These are phyloP conservation scores for Cotesia chilonis DNA, from an alignment of 1,140 invertebrate species.

Conservation along the genomic window DNA sequence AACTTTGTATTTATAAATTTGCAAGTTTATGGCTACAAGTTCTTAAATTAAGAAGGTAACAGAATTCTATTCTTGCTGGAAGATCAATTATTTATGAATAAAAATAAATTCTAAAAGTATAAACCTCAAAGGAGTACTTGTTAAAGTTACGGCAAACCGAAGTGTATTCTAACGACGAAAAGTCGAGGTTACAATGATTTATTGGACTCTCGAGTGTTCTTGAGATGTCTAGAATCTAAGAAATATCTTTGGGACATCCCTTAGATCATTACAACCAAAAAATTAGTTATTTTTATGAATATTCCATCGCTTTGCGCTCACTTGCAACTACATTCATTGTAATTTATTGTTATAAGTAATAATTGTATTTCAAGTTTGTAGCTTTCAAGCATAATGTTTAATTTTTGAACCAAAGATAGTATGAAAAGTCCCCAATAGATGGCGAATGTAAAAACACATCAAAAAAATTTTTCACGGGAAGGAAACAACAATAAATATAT, in stretches of 20 bases:
- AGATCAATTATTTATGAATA: conserved; percentile 6
- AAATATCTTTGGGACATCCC: neutral
- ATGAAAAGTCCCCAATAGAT: no score
- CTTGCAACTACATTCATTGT: neutral
- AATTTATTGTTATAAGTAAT: neutral
- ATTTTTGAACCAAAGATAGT: no score
- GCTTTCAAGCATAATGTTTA: no score
- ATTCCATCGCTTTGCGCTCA: neutral
- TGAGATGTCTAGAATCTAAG: neutral
- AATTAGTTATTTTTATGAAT: neutral
- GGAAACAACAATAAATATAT: neutral
- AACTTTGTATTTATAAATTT: no score
- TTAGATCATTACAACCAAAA: neutral
- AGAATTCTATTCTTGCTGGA: no score
- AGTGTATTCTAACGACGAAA: conserved; percentile 16
- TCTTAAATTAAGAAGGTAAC: no score
- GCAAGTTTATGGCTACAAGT: no score
- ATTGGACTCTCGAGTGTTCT: conserved; percentile 3
- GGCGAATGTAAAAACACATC: no score
- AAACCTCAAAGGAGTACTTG: conserved; percentile 10
- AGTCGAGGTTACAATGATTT: conserved; percentile 16
- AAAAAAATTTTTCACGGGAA: no score
- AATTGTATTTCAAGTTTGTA: neutral
- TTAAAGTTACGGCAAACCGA: conserved; percentile 5
- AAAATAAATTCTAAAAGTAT: neutral